Percentiles rank a stretch among this genome's conserved stretches.
phyloP scores from a whole-genome alignment of 2,797 vertebrate genomes.

The Pachyuromys duprasi region DNA sequence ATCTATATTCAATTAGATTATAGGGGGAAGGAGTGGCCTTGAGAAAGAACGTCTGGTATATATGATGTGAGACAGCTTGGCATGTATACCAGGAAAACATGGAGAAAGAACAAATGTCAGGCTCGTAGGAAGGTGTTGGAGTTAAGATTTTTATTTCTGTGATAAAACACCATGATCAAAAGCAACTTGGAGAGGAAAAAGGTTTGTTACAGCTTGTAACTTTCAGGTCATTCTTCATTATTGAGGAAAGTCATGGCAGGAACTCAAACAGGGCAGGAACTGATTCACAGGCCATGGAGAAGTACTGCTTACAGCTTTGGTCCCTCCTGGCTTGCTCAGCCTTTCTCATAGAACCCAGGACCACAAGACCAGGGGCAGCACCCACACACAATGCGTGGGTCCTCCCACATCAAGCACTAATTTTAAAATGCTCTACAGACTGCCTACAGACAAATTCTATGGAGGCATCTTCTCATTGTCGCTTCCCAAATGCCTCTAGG shows the following conservation, averaged over 20 bases:
- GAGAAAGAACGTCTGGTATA: too few relatives aligned
- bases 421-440: background rate
- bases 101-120: background rate
- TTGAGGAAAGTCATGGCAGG: background rate
- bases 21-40: background rate
- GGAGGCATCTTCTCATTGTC: background rate
- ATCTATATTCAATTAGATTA: background rate
- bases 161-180: background rate
- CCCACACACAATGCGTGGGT: background rate
- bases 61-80: background rate
- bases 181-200: background rate
- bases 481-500: background rate
- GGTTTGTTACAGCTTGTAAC: background rate
- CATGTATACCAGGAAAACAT: background rate
- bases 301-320: too few relatives aligned
- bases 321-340: background rate
- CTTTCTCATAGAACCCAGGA: background rate
- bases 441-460: background rate
- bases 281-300: background rate
- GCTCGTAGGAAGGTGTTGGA: background rate
- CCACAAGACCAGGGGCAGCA: too few relatives aligned
- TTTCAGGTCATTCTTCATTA: background rate
- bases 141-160: background rate
- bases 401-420: background rate
- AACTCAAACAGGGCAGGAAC: background rate